A percentile compares a stretch with the other conserved stretches of the same genome.
Evolutionary conservation across 2,888 invertebrate genomes (phyloP).

Genomic region (Cyaniris semiargus): DNA sequence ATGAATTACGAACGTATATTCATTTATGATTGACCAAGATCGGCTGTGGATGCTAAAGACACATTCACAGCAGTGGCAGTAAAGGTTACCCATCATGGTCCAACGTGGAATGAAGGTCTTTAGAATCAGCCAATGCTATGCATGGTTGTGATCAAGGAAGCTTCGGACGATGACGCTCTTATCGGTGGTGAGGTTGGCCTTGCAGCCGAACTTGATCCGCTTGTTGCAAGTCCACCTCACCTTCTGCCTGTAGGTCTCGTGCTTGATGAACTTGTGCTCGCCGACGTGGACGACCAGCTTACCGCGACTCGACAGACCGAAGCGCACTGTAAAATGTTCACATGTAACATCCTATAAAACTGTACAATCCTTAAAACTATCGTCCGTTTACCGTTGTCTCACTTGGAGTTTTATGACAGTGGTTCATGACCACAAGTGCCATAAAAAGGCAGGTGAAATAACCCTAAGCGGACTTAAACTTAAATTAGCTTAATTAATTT

Average conservation of each 20-base stretch:
- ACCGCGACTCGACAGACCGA: constrained; percentile 66
- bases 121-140: constrained; percentile 36
- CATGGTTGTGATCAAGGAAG: constrained; percentile 62
- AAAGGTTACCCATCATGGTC: background rate
- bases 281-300: constrained; percentile 62
- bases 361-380: background rate
- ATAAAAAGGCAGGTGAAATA: background rate
- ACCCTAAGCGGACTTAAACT: background rate
- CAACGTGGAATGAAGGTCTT: background rate
- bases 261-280: constrained; percentile 67
- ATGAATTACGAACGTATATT: background rate
- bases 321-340: constrained; percentile 57
- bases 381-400: background rate
- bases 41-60: background rate
- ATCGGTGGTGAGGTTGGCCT: constrained; percentile 62
- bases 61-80: background rate
- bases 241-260: constrained; percentile 66
- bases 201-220: constrained; percentile 61
- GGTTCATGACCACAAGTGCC: background rate
- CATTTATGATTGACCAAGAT: background rate
- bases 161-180: constrained; percentile 59
- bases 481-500: background rate
- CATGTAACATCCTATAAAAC: background rate
- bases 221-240: constrained; percentile 71
- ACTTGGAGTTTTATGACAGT: background rate